Percentiles rank a stretch among this genome's conserved stretches.
These are phyloP conservation scores for Ochlodes sylvanus DNA, from an alignment of 2,888 invertebrate species.

Conservation along the genomic window DNA sequence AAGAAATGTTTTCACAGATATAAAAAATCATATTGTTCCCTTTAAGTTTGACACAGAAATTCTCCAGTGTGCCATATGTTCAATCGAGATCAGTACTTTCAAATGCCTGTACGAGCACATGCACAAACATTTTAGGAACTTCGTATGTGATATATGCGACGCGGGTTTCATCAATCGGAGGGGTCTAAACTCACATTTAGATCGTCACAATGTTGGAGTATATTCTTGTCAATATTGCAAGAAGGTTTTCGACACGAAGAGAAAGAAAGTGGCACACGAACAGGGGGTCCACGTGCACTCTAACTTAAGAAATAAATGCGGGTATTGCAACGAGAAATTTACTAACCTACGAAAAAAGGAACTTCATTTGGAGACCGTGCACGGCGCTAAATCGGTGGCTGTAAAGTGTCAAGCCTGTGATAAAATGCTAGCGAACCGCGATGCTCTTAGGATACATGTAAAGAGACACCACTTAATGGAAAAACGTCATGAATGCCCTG, in stretches of 20 bases:
- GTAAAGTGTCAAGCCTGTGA: constrained; percentile 54
- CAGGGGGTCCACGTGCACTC: constrained; percentile 60
- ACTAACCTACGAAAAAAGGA: constrained; percentile 51
- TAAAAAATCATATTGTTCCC: constrained; percentile 50
- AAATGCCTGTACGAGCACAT: constrained; percentile 54
- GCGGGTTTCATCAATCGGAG: constrained; percentile 50
- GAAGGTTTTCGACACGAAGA: constrained; percentile 63
- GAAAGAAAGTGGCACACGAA: constrained; percentile 50
- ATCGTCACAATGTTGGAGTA: constrained; percentile 52
- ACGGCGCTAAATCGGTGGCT: constrained; percentile 45
- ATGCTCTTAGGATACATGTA: constrained; percentile 49
- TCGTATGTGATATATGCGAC: constrained; percentile 52
- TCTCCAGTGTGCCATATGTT: constrained; percentile 46
- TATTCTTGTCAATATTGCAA: constrained; percentile 70
- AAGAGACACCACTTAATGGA: constrained; percentile 61
- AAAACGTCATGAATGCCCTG: constrained; percentile 47
- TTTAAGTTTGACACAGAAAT: constrained; percentile 50
- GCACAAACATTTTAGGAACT: constrained; percentile 54
- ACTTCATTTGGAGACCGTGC: constrained; percentile 47
- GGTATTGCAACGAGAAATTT: constrained; percentile 53
- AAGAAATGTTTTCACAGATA: constrained; percentile 40
- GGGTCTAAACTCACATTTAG: constrained; percentile 44
- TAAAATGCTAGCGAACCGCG: constrained; percentile 46
- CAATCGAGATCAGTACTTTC: constrained; percentile 47
- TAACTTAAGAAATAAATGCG: constrained; percentile 52